Percentiles rank a stretch among this genome's conserved stretches.
Evolutionary conservation across 2,888 invertebrate genomes (phyloP).

Genomic region (Merodon equestris): DNA sequence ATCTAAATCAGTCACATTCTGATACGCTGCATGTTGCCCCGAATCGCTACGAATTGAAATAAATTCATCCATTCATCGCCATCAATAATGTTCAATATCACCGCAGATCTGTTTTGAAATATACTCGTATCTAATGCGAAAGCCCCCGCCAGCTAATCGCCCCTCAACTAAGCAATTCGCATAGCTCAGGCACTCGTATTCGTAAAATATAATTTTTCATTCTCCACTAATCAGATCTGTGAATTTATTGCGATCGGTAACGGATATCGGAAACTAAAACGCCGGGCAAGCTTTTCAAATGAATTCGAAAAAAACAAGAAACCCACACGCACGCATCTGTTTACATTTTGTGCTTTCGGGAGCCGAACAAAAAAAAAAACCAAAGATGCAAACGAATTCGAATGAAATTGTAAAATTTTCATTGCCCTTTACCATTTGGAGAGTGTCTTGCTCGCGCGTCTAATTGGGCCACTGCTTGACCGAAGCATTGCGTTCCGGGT

Average conservation of each 20-base stretch:
- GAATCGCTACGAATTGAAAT: constrained; percentile 2
- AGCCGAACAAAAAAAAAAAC: background rate
- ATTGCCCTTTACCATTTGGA: constrained; percentile 34
- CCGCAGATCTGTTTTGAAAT: constrained; percentile 45
- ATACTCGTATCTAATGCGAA: constrained; percentile 58
- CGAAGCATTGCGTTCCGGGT: constrained; percentile 8
- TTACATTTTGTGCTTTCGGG: background rate
- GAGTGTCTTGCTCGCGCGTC: constrained; percentile 37
- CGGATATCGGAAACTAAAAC: constrained; percentile 64
- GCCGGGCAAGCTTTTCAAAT: constrained; percentile 34
- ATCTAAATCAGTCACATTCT: background rate
- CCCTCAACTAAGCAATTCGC: constrained; percentile 20
- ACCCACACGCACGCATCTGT: background rate
- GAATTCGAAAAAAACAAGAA: constrained; percentile 4
- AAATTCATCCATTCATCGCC: constrained; percentile 28
- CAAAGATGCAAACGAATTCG: background rate
- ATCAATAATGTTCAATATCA: constrained; percentile 52
- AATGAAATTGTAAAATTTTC: constrained; percentile 45
- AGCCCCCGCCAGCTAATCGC: constrained; percentile 40
- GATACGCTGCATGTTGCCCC: constrained; percentile 10
- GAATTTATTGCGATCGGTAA: constrained; percentile 54
- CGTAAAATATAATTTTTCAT: constrained; percentile 66
- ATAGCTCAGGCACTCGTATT: constrained; percentile 14
- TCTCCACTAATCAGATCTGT: constrained; percentile 46
- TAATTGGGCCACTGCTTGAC: constrained; percentile 59